These are phyloP conservation scores for Acrobasis repandana DNA, from an alignment of 2,888 invertebrate genomes.

Conservation along the genomic window DNA sequence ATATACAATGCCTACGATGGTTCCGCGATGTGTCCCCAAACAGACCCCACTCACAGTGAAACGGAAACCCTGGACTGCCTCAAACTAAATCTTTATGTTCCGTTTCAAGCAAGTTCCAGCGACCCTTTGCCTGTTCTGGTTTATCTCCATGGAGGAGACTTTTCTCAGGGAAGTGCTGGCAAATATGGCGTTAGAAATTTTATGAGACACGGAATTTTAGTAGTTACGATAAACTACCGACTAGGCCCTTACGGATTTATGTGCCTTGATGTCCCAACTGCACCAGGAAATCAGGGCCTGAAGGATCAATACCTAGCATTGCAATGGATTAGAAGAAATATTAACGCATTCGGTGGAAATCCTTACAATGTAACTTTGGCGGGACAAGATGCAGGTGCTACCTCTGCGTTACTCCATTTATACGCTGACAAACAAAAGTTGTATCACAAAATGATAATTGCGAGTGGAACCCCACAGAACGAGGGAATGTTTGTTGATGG, in stretches of 20 bases:
- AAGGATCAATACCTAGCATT: conserved; percentile 70
- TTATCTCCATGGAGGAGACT: conserved; percentile 73
- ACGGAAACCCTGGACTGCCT: conserved; percentile 81
- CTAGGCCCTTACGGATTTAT: conserved; percentile 74
- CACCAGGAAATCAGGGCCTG: conserved; percentile 72
- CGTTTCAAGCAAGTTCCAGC: conserved; percentile 54
- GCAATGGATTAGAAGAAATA: conserved; percentile 67
- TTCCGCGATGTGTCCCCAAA: conserved; percentile 64
- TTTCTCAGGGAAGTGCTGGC: conserved; percentile 54
- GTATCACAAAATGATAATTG: conserved; percentile 65
- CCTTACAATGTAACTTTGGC: conserved; percentile 69
- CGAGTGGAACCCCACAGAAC: conserved; percentile 69
- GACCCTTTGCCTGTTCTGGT: conserved; percentile 69
- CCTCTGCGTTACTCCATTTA: conserved; percentile 64
- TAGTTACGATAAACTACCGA: conserved; percentile 71
- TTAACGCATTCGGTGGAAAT: conserved; percentile 70
- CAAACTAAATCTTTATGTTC: conserved; percentile 84
- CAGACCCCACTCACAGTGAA: conserved; percentile 37
- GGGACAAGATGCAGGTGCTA: conserved; percentile 68
- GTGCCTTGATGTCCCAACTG: conserved; percentile 62
- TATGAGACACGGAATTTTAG: conserved; percentile 62
- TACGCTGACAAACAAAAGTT: conserved; percentile 66
- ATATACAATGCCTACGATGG: conserved; percentile 64
- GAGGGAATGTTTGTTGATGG: conserved; percentile 62
- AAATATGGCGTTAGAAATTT: conserved; percentile 56